phyloP scores from a whole-genome alignment of 2,113 vertebrate genomes.

The Ochotona curzoniae region DNA sequence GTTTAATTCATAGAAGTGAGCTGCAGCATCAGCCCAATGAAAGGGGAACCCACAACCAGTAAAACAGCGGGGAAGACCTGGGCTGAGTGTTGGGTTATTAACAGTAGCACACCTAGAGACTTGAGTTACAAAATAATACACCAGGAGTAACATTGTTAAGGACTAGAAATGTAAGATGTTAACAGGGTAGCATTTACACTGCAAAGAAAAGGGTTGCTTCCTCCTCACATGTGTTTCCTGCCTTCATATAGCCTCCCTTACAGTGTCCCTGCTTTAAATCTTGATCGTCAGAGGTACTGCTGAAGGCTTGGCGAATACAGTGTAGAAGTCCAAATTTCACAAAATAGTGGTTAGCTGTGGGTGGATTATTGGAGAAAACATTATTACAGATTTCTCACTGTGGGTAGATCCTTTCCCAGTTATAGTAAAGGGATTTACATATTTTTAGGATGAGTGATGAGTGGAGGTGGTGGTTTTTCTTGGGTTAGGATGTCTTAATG shows the following conservation, averaged over 20 bases:
- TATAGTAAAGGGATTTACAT: not conserved
- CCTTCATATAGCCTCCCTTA: too few relatives aligned
- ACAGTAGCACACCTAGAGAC: not conserved
- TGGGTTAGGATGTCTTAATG: not conserved
- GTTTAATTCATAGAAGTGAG: not conserved
- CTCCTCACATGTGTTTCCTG: not conserved
- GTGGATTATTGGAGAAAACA: constrained; percentile 14
- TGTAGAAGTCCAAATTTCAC: not conserved
- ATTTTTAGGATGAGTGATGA: not conserved
- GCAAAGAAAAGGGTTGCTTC: not conserved
- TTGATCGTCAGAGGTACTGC: not conserved
- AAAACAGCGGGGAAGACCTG: not conserved
- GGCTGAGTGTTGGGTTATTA: not conserved
- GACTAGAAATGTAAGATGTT: not conserved
- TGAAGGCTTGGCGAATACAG: not conserved
- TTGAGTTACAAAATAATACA: not conserved
- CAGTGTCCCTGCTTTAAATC: not conserved
- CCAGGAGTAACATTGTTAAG: not conserved
- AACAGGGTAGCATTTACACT: not conserved
- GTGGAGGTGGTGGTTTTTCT: not conserved
- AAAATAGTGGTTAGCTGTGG: not conserved
- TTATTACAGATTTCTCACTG: not conserved
- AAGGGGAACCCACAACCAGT: not conserved
- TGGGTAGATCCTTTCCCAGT: not conserved
- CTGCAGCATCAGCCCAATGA: not conserved